Percentiles rank a stretch among this genome's conserved stretches.
Evolutionary conservation across 1,140 invertebrate genomes (phyloP).

Genomic region (Uloborus diversus): DNA sequence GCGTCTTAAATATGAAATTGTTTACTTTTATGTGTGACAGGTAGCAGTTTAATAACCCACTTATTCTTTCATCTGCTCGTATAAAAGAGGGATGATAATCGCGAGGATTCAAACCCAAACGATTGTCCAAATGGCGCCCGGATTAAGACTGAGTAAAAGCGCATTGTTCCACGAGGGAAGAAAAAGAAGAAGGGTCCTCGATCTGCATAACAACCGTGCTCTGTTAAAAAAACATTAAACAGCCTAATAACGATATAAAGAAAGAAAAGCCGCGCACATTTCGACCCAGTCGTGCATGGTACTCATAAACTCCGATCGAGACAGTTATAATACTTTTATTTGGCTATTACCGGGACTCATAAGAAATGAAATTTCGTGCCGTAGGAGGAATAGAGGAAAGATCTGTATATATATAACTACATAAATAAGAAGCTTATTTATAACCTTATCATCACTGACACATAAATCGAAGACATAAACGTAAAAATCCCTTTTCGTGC

Average conservation of each 20-base stretch:
- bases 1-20: too few species aligned
- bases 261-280: not conserved
- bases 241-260: too few species aligned
- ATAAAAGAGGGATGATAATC: too few species aligned
- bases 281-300: constrained; percentile 23
- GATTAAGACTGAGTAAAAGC: not conserved
- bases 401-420: constrained; percentile 18
- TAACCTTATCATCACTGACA: constrained; percentile 56
- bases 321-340: constrained; percentile 56
- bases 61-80: too few species aligned
- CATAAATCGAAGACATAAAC: constrained; percentile 56
- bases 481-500: constrained; percentile 40
- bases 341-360: constrained; percentile 43
- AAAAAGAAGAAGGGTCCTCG: not conserved
- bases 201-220: not conserved
- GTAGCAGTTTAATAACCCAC: too few species aligned
- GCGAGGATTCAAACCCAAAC: too few species aligned
- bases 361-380: constrained; percentile 54
- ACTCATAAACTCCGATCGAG: constrained; percentile 42
- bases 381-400: not conserved
- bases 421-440: constrained; percentile 55
- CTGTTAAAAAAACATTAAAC: not conserved
- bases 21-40: too few species aligned
- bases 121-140: not conserved
- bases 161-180: not conserved